These are phyloP conservation scores for Amazona guildingii DNA, from an alignment of 2,113 vertebrate species.

Conservation along the genomic window DNA sequence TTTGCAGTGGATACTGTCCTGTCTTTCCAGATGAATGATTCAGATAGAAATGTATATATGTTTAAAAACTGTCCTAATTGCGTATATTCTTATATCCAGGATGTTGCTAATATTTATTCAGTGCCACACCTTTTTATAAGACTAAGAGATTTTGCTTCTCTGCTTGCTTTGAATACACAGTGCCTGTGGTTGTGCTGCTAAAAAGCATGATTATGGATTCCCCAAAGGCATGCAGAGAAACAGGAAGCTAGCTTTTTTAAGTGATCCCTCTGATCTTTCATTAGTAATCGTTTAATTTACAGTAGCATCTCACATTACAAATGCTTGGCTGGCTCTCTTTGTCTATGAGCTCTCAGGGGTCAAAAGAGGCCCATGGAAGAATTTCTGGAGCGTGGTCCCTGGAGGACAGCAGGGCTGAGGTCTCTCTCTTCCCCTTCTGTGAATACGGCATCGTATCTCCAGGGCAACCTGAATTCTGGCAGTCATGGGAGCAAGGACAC, in stretches of 20 bases:
- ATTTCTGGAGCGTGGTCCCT: background rate
- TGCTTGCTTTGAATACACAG: background rate
- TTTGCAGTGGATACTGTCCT: background rate
- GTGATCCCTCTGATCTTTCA: constrained; percentile 49
- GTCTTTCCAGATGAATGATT: background rate
- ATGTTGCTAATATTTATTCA: background rate
- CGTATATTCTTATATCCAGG: background rate
- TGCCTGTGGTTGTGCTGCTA: constrained; percentile 4
- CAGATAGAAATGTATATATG: background rate
- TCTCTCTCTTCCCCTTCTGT: background rate
- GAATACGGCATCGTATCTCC: background rate
- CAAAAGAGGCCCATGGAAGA: background rate
- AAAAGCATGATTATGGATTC: constrained; percentile 9
- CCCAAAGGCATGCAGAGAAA: constrained; percentile 30
- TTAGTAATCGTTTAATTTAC: constrained; percentile 37
- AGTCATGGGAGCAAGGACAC: background rate
- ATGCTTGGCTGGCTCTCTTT: constrained; percentile 27
- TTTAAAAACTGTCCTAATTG: background rate
- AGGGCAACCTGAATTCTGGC: constrained; percentile 40
- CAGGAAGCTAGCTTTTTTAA: constrained; percentile 7
- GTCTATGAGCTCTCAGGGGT: background rate
- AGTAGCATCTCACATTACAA: constrained; percentile 51
- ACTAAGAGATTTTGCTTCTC: background rate
- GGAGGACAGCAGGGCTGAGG: background rate
- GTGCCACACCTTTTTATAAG: background rate